phyloP scores from a whole-genome alignment of 2,113 vertebrate species.

The Mesocricetus auratus region DNA sequence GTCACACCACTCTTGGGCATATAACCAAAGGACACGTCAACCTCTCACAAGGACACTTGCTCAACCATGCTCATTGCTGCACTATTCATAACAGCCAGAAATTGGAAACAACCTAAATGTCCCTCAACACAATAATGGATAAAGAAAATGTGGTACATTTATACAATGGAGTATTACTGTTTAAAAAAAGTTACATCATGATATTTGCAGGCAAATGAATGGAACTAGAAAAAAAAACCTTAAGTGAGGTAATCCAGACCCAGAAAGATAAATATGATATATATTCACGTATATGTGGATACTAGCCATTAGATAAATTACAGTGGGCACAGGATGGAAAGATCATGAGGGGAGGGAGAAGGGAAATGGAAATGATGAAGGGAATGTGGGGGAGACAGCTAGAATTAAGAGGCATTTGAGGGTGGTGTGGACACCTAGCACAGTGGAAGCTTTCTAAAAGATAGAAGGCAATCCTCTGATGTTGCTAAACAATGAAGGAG shows the following conservation, averaged over 20 bases:
- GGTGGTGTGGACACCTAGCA: background rate
- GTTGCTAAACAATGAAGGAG: background rate
- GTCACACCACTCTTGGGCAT: background rate
- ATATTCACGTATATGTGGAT: background rate
- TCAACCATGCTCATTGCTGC: background rate
- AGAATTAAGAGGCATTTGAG: background rate
- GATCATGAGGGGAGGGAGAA: background rate
- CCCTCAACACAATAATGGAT: background rate
- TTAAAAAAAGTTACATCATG: background rate
- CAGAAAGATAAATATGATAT: background rate
- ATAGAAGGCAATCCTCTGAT: background rate
- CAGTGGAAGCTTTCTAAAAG: background rate
- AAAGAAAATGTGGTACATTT: background rate
- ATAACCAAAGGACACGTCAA: background rate
- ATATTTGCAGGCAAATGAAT: background rate
- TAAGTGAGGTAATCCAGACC: background rate
- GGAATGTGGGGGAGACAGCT: background rate
- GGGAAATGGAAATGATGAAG: background rate
- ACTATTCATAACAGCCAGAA: background rate
- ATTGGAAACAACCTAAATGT: background rate
- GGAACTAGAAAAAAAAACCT: background rate
- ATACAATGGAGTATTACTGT: background rate
- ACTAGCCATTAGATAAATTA: background rate
- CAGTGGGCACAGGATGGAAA: background rate
- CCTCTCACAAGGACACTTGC: background rate